Evolutionary conservation across 1,140 invertebrate species (phyloP), one percentile per base, ranked within the genome.

Genomic region (Aleiodes sp.): DNA sequence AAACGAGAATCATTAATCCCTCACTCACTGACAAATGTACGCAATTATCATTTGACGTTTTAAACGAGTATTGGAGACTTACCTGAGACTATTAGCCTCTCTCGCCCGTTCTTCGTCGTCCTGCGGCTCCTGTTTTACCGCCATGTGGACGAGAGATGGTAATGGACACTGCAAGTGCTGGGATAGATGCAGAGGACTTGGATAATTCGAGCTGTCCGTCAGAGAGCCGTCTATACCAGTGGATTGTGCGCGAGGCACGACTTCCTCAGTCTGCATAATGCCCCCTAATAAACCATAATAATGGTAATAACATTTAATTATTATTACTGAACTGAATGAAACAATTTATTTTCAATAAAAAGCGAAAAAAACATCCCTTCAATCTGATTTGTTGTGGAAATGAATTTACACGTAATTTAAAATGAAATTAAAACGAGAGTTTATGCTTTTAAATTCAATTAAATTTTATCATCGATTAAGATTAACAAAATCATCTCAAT

Each of bases 221-320:
- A 78, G 76, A 68, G 76, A 78, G 56, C 73, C 77, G 70, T 85
- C 83, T 80, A 85, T 79, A 41, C 79, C 76, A 57, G 78, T 79
- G 65, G 83, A 81, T 70, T 82, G 80, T 73, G 82, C 77, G 64
- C 82, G 78, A 77, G 82, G 79, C 78, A 82, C 83, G 78, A 85
- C 78, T 82, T 86, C 84, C 81, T 86, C 84, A 73, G 84, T 87
- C 78, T 86, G 85, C 85, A 87, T 87, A 87, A 84, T 86, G 81
- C 84, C 84, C 82, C 83, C 84, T 87, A 69, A 6, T 77, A 76
- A 57, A 35, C 56, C 41, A 64, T 66, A 39, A 59, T 10, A 46
- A 9, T 31, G 14, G n/a, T n/a, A 46, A 31, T 29, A 26, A 8
- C 16, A 43, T 24, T n/a, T 24, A 28, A 43, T 26, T 39, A 24